phyloP scores from a whole-genome alignment of 1,140 invertebrate species.

The Drosophila bocqueti region DNA sequence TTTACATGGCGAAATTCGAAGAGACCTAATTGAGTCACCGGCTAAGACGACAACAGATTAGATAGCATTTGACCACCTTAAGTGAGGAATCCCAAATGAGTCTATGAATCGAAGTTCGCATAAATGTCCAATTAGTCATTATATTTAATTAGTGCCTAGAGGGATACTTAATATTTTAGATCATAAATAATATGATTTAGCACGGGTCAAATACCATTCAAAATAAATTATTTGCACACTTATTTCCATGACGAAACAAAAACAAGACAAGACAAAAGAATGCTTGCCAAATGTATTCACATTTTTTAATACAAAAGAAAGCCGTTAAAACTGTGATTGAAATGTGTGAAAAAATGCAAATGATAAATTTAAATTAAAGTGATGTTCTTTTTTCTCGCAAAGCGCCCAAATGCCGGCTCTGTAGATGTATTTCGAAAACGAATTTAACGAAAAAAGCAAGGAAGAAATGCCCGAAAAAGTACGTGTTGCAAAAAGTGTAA shows the following conservation, averaged over 20 bases:
- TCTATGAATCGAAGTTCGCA: constrained; percentile 3
- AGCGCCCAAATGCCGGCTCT: constrained; percentile 17
- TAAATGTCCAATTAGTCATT: not conserved
- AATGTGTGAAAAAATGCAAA: constrained; percentile 8
- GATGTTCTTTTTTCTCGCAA: constrained; percentile 13
- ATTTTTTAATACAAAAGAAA: not conserved
- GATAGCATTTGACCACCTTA: constrained; percentile 4
- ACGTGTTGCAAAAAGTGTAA: constrained; percentile 48
- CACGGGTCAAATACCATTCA: not conserved
- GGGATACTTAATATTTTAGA: too few relatives aligned
- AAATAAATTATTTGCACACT: not conserved
- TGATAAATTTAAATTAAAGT: constrained; percentile 23
- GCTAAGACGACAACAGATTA: constrained; percentile 15
- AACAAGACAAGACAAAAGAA: constrained; percentile 3
- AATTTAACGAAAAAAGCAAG: constrained; percentile 46
- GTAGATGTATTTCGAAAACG: constrained; percentile 44
- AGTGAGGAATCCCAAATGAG: not conserved
- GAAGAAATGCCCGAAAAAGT: constrained; percentile 27
- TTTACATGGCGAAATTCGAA: constrained; percentile 38
- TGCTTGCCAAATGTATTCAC: constrained; percentile 5
- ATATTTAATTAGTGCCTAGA: not conserved
- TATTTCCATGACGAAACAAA: not conserved
- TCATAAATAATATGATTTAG: not conserved
- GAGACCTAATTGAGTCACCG: constrained; percentile 19
- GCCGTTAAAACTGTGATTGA: not conserved